Base-by-base conservation (phyloP, 1,140 invertebrate genomes). In the Mya arenaria region DNA sequence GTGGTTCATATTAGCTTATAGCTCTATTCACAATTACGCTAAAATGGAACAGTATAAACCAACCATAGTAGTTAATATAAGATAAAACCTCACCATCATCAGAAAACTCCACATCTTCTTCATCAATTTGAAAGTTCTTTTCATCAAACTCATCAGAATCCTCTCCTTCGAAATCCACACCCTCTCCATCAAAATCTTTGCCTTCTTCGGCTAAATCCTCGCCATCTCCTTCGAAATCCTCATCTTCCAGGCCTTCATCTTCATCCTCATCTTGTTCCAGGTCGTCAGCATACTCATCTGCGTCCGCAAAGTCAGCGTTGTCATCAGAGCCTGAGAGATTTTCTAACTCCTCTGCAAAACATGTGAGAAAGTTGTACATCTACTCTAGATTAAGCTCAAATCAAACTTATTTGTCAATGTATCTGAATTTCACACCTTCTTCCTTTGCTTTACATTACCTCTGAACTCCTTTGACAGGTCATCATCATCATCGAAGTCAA, bases 401-500 rank as follows among this genome's bases (percentile, higher is more conserved):
- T 8, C 30, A 56, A 6, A 56, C 6, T 56, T 56, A 19, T 4
- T 23, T 48, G 44, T 13, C 44, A 10, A 10, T n/a, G n/a, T 48
- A 10, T 13, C 10, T 48, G n/a, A 48, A 48, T 48, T 13, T 48
- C 10, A 48, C n/a, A 10, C 10, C 44, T 58, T 15, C 19, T 58
- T 8, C n/a, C 28, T 28, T 15, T 44, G n/a, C 19, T 41, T 41
- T 55, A 71, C n/a, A n/a, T 79, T 30, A 30, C 84, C 41, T 48
- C 80, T 79, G 52, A 86, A 87, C 28, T 85, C 86, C 30, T 63
- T 52, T 13, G 68, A 93, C 23, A 93, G 87, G 68, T 94, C 93
- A 23, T 91, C 93, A 81, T 93, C 93, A 73, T 90, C 87, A 48
- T 82, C 89, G 84, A 91, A 90, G 65, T 92, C 92, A 55, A 89